These are phyloP conservation scores for Emydura subglobosa DNA, from an alignment of 2,113 vertebrate species.

Conservation along the genomic window DNA sequence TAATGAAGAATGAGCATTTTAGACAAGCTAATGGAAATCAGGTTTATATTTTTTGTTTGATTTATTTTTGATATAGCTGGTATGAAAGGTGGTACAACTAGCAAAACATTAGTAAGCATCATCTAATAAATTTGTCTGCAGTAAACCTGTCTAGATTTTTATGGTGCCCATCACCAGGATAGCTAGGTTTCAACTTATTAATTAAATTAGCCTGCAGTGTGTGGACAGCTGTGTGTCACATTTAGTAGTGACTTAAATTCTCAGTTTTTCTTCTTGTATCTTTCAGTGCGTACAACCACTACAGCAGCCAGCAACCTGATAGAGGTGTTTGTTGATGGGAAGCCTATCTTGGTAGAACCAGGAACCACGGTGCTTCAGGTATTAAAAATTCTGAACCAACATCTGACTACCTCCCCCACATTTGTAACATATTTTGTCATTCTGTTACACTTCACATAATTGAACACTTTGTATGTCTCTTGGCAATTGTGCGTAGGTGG, in stretches of 20 bases:
- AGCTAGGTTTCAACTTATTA: background rate
- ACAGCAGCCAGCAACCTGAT: conserved; percentile 88
- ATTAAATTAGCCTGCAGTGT: background rate
- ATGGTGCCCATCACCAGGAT: background rate
- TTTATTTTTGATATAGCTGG: background rate
- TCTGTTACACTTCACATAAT: background rate
- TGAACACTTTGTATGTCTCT: background rate
- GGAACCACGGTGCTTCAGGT: conserved; percentile 97
- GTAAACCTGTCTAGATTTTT: background rate
- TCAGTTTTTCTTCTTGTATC: background rate
- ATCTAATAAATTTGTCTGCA: background rate
- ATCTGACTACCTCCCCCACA: background rate
- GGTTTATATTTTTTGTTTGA: background rate
- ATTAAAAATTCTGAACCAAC: background rate
- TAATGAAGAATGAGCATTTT: background rate
- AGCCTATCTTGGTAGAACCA: conserved; percentile 89
- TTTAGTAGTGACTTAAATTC: background rate
- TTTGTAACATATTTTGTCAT: background rate
- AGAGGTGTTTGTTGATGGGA: conserved; percentile 95
- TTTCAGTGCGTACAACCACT: conserved; percentile 81
- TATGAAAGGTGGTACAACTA: background rate
- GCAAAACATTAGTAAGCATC: background rate
- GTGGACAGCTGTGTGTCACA: background rate
- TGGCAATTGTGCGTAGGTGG: accelerated
- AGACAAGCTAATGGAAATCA: background rate